Evolutionary conservation across 2,888 invertebrate genomes (phyloP).

Genomic region (Cephus nigrinus): DNA sequence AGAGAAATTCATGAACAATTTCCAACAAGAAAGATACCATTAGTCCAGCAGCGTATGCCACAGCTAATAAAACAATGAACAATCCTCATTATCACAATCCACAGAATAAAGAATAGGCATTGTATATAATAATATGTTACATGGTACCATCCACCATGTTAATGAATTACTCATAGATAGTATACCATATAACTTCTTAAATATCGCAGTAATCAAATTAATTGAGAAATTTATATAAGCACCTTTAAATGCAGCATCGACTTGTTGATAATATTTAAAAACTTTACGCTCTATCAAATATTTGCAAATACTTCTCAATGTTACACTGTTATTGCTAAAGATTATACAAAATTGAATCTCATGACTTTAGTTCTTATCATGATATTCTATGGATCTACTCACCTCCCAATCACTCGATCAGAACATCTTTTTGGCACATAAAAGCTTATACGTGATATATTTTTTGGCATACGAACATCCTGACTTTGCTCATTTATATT

Average conservation of each 20-base stretch:
- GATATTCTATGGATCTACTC: background rate
- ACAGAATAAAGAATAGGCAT: too few relatives aligned
- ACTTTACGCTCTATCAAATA: background rate
- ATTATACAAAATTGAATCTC: background rate
- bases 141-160: too few relatives aligned
- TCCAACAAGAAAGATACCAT: background rate
- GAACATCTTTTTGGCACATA: constrained; percentile 43
- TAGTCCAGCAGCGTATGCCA: background rate
- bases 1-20: background rate
- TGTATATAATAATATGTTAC: too few relatives aligned
- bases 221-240: background rate
- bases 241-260: background rate
- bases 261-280: background rate
- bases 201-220: background rate
- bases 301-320: background rate
- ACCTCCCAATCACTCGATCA: constrained; percentile 22
- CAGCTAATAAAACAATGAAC: background rate
- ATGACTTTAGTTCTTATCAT: background rate
- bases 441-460: constrained; percentile 29
- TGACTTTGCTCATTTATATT: constrained; percentile 7
- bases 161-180: background rate
- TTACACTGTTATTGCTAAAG: background rate
- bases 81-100: background rate
- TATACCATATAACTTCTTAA: background rate
- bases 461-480: constrained; percentile 31